Conservation (phyloP, 2,888 invertebrate genomes). For the Protonemura montana region DNA sequence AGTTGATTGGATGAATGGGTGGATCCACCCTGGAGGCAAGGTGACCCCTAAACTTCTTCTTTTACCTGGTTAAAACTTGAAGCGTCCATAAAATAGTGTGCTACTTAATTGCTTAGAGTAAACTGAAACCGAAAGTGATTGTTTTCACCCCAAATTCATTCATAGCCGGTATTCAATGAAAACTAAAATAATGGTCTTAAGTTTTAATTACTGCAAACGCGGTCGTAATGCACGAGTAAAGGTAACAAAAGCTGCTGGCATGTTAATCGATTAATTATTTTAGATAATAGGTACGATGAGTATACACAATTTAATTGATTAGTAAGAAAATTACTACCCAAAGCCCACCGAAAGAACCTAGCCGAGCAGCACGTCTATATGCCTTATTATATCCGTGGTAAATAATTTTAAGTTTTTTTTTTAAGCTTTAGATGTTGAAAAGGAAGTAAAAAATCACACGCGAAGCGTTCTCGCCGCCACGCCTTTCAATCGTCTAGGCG, state of each 20-base stretch:
- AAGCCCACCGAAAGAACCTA: not conserved
- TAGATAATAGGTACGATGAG: constrained; percentile 7
- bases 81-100: constrained; percentile 15
- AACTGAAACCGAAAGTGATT: constrained; percentile 24
- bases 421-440: not conserved
- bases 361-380: not conserved
- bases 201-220: not conserved
- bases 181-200: constrained; percentile 18
- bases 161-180: constrained; percentile 38
- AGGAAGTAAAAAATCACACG: constrained; percentile 2
- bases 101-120: constrained; percentile 31
- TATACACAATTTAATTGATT: constrained; percentile 12
- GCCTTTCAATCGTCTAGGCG: not conserved
- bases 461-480: not conserved
- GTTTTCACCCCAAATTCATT: constrained; percentile 38
- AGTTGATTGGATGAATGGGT: constrained; percentile 46
- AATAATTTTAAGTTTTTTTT: not conserved
- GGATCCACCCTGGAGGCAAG: constrained; percentile 42
- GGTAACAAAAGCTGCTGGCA: constrained; percentile 8
- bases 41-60: constrained; percentile 41
- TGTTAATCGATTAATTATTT: constrained; percentile 12
- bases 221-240: not conserved
- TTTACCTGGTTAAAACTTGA: constrained; percentile 9
- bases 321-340: constrained; percentile 12
- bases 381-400: not conserved